Percentiles rank a stretch among this genome's conserved stretches.
phyloP scores from a whole-genome alignment of 2,113 vertebrate genomes.

The Equus quagga region DNA sequence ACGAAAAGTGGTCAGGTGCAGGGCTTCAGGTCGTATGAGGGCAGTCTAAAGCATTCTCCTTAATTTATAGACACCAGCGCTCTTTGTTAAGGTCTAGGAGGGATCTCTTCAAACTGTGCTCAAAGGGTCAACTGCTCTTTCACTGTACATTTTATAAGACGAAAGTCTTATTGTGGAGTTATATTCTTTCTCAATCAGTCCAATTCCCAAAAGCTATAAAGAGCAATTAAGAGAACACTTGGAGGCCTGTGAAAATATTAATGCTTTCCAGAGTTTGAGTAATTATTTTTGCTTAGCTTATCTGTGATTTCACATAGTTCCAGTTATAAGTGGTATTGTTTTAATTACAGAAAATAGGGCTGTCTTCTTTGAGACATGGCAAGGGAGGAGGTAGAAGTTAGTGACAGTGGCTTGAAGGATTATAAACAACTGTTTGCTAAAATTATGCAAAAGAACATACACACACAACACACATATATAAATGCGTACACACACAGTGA shows the following conservation, averaged over 20 bases:
- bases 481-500: neutral
- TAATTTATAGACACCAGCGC: neutral
- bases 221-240: neutral
- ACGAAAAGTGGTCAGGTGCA: neutral
- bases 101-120: neutral
- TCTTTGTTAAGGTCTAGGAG: neutral
- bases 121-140: neutral
- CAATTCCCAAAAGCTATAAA: neutral
- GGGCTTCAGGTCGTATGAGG: neutral
- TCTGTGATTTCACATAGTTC: slow-evolving; percentile 12
- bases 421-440: slow-evolving; percentile 62
- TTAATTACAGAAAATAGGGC: slow-evolving; percentile 65
- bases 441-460: slow-evolving; percentile 40
- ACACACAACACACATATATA: neutral
- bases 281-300: slow-evolving; percentile 36
- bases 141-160: neutral
- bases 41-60: neutral
- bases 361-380: slow-evolving; percentile 50
- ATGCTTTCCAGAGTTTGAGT: slow-evolving; percentile 17
- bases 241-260: slow-evolving; percentile 20
- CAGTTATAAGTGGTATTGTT: neutral
- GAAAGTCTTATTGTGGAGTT: neutral
- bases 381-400: slow-evolving; percentile 45
- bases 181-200: neutral
- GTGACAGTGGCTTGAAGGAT: slow-evolving; percentile 38